Evolutionary conservation across 2,797 vertebrate genomes (phyloP).

Genomic region (Dicrostonyx torquatus): DNA sequence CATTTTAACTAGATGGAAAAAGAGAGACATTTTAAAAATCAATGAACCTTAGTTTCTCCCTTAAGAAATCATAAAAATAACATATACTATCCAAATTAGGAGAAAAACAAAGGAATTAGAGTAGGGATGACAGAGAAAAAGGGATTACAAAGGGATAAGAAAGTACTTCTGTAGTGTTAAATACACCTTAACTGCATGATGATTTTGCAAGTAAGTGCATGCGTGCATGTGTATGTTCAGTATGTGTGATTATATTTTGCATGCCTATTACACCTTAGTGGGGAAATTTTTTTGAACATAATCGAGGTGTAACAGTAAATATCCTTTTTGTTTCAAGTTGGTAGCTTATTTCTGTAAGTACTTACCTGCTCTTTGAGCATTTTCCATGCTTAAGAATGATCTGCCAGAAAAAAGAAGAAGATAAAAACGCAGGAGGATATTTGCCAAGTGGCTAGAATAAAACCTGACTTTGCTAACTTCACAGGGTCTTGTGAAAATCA

Average conservation of each 20-base stretch:
- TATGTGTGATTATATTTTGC: not conserved
- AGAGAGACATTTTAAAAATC: not conserved
- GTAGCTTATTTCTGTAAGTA: constrained; percentile 50
- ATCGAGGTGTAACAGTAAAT: not conserved
- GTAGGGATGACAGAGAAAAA: not conserved
- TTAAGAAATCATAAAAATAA: not conserved
- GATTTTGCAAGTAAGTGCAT: not conserved
- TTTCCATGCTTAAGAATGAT: constrained; percentile 44
- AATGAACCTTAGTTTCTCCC: not conserved
- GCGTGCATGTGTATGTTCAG: not conserved
- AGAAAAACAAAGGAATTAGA: not conserved
- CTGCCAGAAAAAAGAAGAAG: constrained; percentile 38
- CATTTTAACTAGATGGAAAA: constrained; percentile 25
- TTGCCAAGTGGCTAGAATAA: constrained; percentile 66
- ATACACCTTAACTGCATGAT: not conserved
- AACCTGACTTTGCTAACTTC: constrained; percentile 59
- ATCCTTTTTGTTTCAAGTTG: constrained; percentile 29
- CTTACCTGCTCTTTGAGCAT: constrained; percentile 20
- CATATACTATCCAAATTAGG: constrained; percentile 17
- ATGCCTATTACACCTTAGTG: not conserved
- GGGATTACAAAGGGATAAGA: not conserved
- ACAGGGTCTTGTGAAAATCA: constrained; percentile 48
- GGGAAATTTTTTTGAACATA: not conserved
- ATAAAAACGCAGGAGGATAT: constrained; percentile 44
- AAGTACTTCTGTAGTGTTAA: not conserved